Evolutionary conservation across 2,113 vertebrate genomes (phyloP).

Genomic region (Recurvirostra avosetta): DNA sequence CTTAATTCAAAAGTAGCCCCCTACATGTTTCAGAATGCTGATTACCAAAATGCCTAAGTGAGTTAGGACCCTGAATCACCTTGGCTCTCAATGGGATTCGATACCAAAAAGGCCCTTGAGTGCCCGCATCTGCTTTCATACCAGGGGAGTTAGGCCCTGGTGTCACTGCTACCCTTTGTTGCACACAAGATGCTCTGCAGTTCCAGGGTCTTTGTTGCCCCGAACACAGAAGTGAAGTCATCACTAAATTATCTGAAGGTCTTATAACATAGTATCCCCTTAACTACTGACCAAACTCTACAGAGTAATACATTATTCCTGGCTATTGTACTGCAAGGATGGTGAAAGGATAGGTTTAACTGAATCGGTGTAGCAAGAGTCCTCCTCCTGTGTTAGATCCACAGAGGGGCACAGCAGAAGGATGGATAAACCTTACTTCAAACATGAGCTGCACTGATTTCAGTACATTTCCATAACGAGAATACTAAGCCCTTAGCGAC

Average conservation of each 20-base stretch:
- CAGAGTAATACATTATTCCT: not conserved
- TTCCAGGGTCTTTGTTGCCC: not conserved
- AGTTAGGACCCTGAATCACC: not conserved
- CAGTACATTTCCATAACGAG: not conserved
- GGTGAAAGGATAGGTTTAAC: not conserved
- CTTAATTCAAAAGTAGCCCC: not conserved
- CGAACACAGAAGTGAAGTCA: not conserved
- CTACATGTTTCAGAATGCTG: not conserved
- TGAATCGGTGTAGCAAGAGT: not conserved
- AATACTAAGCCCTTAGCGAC: not conserved
- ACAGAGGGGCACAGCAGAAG: not conserved
- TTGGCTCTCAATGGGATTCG: not conserved
- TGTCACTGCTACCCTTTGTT: not conserved
- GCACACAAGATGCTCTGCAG: not conserved
- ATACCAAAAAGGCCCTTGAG: not conserved
- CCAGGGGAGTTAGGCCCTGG: not conserved
- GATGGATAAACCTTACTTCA: not conserved
- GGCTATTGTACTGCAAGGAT: not conserved
- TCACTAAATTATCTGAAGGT: not conserved
- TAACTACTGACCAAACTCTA: not conserved
- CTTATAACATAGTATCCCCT: not conserved
- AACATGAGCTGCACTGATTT: not conserved
- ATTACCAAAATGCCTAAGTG: not conserved
- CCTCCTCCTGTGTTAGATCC: not conserved
- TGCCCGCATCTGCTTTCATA: not conserved